These are phyloP conservation scores for Lymantria dispar DNA, from an alignment of 2,888 invertebrate genomes.

Conservation along the genomic window DNA sequence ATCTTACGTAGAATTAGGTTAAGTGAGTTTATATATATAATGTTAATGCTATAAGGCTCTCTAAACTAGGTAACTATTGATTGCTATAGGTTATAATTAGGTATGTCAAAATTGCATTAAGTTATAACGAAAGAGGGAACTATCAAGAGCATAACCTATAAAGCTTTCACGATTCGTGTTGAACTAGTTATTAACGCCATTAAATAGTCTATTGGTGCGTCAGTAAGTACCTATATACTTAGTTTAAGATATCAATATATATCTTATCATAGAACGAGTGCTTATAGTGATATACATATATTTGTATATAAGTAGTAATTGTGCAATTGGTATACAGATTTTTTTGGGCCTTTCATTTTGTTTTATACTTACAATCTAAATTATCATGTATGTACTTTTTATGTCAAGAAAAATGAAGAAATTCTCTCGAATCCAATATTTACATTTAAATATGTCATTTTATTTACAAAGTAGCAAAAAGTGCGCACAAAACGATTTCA, in stretches of 20 bases:
- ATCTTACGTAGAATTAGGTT: no score
- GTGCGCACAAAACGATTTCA: conserved; percentile 81
- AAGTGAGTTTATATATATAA: no score
- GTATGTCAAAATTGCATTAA: conserved; percentile 4
- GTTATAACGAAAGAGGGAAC: conserved; percentile 7
- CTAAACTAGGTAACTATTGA: conserved; percentile 30
- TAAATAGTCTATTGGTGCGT: conserved; percentile 66
- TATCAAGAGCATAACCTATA: conserved; percentile 16
- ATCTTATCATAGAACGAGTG: conserved; percentile 50
- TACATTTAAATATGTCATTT: conserved; percentile 50
- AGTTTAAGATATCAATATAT: conserved; percentile 46
- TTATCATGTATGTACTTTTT: conserved; percentile 23
- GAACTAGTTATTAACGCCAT: conserved; percentile 49
- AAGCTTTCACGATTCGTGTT: conserved; percentile 16
- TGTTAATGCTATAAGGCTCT: conserved; percentile 8
- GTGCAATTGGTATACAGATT: conserved; percentile 76
- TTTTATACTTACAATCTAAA: conserved; percentile 60
- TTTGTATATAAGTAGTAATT: conserved; percentile 67
- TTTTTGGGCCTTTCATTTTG: conserved; percentile 72
- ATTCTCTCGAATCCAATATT: conserved; percentile 60
- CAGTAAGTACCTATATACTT: conserved; percentile 38
- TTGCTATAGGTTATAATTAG: conserved; percentile 8
- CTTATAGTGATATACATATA: conserved; percentile 49
- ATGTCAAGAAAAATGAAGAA: conserved; percentile 46
- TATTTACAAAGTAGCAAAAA: conserved; percentile 78